Conservation (phyloP, 2,888 invertebrate species). For the Crepidodera aurea region DNA sequence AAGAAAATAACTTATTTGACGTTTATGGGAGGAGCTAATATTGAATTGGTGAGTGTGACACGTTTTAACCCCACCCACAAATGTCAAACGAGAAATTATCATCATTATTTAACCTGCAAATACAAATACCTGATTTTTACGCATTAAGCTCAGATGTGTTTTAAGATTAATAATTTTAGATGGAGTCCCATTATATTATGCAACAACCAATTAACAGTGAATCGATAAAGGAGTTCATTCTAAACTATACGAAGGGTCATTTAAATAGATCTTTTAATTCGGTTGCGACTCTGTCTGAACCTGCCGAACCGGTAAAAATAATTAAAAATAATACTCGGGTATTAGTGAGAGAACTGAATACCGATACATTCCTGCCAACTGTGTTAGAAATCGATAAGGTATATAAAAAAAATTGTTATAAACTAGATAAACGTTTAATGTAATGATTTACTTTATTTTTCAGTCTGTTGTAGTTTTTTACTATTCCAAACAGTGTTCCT, state of each 20-base stretch:
- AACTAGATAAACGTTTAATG: not conserved
- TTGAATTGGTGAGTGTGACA: too few relatives aligned
- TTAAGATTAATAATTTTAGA: too few relatives aligned
- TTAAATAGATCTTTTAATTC: constrained; percentile 54
- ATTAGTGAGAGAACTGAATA: constrained; percentile 72
- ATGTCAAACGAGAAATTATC: too few relatives aligned
- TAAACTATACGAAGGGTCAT: constrained; percentile 62
- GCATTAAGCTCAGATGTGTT: too few relatives aligned
- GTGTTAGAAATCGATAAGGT: constrained; percentile 71
- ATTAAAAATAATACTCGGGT: constrained; percentile 49
- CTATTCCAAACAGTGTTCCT: constrained; percentile 80
- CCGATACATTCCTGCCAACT: constrained; percentile 69
- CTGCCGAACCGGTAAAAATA: constrained; percentile 44
- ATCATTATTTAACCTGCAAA: too few relatives aligned
- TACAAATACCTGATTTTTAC: too few relatives aligned
- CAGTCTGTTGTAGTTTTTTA: constrained; percentile 82
- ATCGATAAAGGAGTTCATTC: constrained; percentile 65
- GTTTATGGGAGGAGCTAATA: too few relatives aligned
- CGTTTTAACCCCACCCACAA: too few relatives aligned
- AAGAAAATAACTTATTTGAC: too few relatives aligned
- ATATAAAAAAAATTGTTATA: constrained; percentile 19
- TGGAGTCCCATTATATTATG: constrained; percentile 75
- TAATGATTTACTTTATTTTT: constrained; percentile 49
- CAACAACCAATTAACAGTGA: constrained; percentile 64
- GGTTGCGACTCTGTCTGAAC: constrained; percentile 37